These are phyloP conservation scores for Capreolus pygargus DNA, from an alignment of 2,113 vertebrate genomes.

Conservation along the genomic window DNA sequence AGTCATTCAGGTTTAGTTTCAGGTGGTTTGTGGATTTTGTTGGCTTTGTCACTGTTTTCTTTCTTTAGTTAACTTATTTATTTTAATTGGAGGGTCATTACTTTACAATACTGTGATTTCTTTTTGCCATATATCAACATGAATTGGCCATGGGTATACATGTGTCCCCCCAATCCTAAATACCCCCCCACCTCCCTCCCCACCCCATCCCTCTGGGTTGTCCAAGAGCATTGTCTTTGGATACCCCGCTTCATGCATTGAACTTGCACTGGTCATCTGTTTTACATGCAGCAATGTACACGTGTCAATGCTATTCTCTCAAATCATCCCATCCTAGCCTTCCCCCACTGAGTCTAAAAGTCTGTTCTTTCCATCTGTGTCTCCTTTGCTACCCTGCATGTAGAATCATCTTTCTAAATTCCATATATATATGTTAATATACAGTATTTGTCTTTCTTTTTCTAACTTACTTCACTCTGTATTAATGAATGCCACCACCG, in stretches of 20 bases:
- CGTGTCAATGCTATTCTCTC: not conserved
- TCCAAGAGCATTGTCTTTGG: not conserved
- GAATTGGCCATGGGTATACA: not conserved
- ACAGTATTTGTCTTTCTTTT: not conserved
- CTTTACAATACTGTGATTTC: not conserved
- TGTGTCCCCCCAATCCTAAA: not conserved
- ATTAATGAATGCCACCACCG: conserved; percentile 54
- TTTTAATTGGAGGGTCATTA: not conserved
- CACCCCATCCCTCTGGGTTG: not conserved
- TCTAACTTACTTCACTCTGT: not conserved
- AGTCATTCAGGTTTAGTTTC: not conserved
- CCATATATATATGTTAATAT: not conserved
- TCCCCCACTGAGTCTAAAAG: not conserved
- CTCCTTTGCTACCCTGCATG: not conserved
- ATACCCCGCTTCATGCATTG: not conserved
- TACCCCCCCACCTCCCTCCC: not conserved
- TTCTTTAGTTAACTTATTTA: not conserved
- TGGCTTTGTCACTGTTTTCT: conserved; percentile 2
- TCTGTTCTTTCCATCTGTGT: not conserved
- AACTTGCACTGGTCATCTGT: not conserved
- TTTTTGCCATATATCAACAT: not conserved
- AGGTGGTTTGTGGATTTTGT: not conserved
- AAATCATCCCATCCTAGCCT: not conserved
- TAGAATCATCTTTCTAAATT: not conserved
- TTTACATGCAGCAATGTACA: not conserved